Evolutionary conservation across 2,888 invertebrate genomes (phyloP).

Genomic region (Mimas tiliae): DNA sequence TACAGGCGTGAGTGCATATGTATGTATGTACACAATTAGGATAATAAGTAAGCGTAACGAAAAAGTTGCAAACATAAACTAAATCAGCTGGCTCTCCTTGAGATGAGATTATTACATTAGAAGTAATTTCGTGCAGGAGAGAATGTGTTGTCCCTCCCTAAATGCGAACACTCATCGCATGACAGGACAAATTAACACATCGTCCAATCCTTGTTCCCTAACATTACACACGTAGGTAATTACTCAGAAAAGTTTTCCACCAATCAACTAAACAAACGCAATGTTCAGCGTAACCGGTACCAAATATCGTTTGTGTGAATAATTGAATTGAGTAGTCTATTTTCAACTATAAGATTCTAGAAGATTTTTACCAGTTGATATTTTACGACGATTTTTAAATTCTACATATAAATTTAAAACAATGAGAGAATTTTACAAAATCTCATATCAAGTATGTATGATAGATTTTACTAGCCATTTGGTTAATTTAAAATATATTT

Average conservation of each 20-base stretch:
- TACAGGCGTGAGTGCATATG: no score
- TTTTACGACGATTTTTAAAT: background rate
- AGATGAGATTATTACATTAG: conserved; percentile 31
- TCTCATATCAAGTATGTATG: no score
- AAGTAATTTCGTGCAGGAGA: conserved; percentile 47
- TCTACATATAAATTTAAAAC: no score
- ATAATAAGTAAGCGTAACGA: background rate
- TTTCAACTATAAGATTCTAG: background rate
- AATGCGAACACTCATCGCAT: conserved; percentile 74
- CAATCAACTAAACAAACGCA: conserved; percentile 31
- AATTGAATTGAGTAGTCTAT: background rate
- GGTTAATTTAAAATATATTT: no score
- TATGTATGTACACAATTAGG: background rate
- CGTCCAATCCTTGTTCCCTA: conserved; percentile 52
- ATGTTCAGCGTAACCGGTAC: conserved; percentile 21
- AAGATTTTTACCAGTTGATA: background rate
- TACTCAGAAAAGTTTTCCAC: conserved; percentile 48
- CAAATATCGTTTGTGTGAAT: conserved; percentile 16
- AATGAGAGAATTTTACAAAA: no score
- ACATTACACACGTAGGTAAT: conserved; percentile 50
- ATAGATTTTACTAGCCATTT: no score
- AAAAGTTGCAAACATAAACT: background rate
- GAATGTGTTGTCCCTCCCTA: conserved; percentile 47
- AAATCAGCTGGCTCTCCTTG: background rate
- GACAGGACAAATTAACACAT: conserved; percentile 81